A percentile compares a stretch with the other conserved stretches of the same genome.
These are phyloP conservation scores for Hycleus cichorii DNA, from an alignment of 1,140 invertebrate species.

Conservation along the genomic window DNA sequence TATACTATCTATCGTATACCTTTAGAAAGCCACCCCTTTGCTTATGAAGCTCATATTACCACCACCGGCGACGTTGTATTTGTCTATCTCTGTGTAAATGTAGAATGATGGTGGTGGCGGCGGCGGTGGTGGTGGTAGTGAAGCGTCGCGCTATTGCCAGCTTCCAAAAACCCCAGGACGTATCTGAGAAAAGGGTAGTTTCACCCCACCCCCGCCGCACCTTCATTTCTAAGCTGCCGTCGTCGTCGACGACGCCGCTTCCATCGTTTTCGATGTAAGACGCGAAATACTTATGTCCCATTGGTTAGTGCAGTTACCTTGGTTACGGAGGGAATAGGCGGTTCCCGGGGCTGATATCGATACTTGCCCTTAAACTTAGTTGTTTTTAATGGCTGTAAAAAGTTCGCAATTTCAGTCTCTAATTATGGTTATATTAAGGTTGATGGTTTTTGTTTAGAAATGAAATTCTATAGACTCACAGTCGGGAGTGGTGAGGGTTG, in stretches of 20 bases:
- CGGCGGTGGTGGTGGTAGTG: too few relatives aligned
- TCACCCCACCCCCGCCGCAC: too few relatives aligned
- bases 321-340: conserved; percentile 24
- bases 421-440: too few relatives aligned
- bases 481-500: too few relatives aligned
- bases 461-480: too few relatives aligned
- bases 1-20: background rate
- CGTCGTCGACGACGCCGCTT: too few relatives aligned
- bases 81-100: conserved; percentile 15
- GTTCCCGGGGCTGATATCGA: conserved; percentile 18
- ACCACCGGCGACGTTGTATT: conserved; percentile 25
- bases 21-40: conserved; percentile 30
- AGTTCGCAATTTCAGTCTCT: too few relatives aligned
- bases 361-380: conserved; percentile 22
- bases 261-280: conserved; percentile 22
- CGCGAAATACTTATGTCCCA: conserved; percentile 31
- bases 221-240: too few relatives aligned
- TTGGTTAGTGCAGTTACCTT: conserved; percentile 32
- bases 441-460: too few relatives aligned
- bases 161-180: too few relatives aligned
- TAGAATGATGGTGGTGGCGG: background rate
- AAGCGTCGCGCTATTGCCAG: too few relatives aligned
- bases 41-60: conserved; percentile 27
- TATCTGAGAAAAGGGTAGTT: too few relatives aligned
- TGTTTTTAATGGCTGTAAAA: background rate